Evolutionary conservation across 1,140 invertebrate species (phyloP).

Genomic region (Ylistrum balloti): DNA sequence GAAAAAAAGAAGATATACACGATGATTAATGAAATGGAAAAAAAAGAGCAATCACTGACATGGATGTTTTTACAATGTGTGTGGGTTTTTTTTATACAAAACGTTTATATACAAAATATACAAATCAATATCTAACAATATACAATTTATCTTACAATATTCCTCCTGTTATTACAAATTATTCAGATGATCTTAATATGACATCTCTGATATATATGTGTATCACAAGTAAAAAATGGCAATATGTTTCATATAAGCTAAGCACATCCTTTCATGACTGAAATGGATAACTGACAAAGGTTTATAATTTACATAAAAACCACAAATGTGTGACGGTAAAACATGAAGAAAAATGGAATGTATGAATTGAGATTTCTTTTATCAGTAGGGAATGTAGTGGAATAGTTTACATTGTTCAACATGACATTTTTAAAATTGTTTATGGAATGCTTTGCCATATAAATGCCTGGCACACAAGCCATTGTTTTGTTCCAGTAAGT

Average conservation of each 20-base stretch:
- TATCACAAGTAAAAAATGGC: neutral
- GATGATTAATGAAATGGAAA: neutral
- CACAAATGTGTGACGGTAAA: too few relatives aligned
- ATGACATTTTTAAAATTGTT: too few relatives aligned
- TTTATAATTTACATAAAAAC: too few relatives aligned
- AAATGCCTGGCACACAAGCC: too few relatives aligned
- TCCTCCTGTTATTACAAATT: neutral
- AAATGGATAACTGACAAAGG: too few relatives aligned
- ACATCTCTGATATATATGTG: neutral
- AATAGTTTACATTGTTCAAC: too few relatives aligned
- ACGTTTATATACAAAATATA: constrained; percentile 17
- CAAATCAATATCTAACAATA: constrained; percentile 10
- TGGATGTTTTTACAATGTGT: neutral
- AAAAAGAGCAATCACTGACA: neutral
- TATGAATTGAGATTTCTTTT: too few relatives aligned
- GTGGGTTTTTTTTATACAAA: neutral
- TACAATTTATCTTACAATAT: constrained; percentile 3
- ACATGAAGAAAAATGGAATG: too few relatives aligned
- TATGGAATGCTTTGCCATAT: too few relatives aligned
- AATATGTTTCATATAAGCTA: too few relatives aligned
- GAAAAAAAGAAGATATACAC: neutral
- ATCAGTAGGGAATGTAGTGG: too few relatives aligned
- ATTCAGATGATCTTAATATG: neutral
- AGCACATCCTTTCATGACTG: neutral
- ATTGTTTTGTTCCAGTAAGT: too few relatives aligned